phyloP scores from a whole-genome alignment of 2,888 invertebrate species.

The Hirudinaria manillensis region DNA sequence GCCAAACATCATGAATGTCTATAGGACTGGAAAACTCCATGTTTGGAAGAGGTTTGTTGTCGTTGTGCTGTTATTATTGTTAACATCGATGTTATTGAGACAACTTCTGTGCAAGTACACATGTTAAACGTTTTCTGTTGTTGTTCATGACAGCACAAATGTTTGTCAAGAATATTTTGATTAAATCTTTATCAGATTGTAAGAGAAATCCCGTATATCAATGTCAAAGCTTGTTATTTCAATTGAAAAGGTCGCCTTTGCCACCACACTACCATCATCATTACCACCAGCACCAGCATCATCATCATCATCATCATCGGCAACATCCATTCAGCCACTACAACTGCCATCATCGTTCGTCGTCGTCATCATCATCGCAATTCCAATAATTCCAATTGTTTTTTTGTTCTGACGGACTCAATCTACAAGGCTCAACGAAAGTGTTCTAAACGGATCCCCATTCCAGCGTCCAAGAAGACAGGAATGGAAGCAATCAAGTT shows the following conservation, averaged over 20 bases:
- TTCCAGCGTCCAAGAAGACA: too few relatives aligned
- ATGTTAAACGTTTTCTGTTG: background rate
- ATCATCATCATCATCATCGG: too few relatives aligned
- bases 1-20: constrained; percentile 52
- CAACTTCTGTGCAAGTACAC: background rate
- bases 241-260: background rate
- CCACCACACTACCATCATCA: constrained; percentile 17
- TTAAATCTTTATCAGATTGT: too few relatives aligned
- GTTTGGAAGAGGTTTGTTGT: constrained; percentile 11
- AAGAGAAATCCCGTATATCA: too few relatives aligned
- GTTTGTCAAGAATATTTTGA: too few relatives aligned
- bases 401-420: too few relatives aligned
- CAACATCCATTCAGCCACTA: too few relatives aligned
- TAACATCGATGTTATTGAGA: background rate
- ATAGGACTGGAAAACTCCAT: constrained; percentile 51
- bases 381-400: too few relatives aligned
- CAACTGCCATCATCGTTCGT: background rate
- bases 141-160: background rate
- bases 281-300: background rate
- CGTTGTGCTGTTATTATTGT: background rate
- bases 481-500: too few relatives aligned
- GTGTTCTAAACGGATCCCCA: too few relatives aligned
- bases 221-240: too few relatives aligned
- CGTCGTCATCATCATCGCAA: background rate
- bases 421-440: too few relatives aligned